Evolutionary conservation across 2,797 vertebrate species (phyloP).

Genomic region (Enteromius mattozi): DNA sequence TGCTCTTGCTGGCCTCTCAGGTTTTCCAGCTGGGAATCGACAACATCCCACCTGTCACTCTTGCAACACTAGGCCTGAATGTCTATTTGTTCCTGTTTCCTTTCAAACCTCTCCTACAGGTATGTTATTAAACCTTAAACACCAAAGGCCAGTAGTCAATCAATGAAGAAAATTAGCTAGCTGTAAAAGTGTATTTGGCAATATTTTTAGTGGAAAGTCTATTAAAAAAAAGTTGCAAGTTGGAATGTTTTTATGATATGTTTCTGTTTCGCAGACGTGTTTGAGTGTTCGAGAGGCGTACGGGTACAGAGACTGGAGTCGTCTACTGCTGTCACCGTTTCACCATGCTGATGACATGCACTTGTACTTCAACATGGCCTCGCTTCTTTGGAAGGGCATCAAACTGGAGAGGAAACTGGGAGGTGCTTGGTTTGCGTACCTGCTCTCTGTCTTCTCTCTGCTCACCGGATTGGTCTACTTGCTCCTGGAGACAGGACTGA

Average conservation of each 20-base stretch:
- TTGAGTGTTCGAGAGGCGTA: conserved; percentile 85
- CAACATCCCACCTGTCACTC: conserved; percentile 90
- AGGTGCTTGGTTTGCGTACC: conserved; percentile 85
- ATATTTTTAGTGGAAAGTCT: background rate
- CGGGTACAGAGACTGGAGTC: conserved; percentile 83
- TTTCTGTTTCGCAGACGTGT: conserved; percentile 71
- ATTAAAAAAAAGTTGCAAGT: background rate
- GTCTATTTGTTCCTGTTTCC: conserved; percentile 88
- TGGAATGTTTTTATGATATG: background rate
- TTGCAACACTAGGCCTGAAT: conserved; percentile 86
- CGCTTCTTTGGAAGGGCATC: conserved; percentile 92
- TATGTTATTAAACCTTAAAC: conserved; percentile 35
- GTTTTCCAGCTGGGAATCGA: conserved; percentile 85
- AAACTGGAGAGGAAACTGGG: conserved; percentile 86
- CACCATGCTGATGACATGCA: conserved; percentile 93
- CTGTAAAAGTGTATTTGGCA: background rate
- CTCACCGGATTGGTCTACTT: conserved; percentile 88
- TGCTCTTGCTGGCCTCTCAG: conserved; percentile 87
- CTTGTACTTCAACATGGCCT: conserved; percentile 96
- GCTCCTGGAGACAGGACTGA: conserved; percentile 78
- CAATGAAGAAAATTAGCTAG: background rate
- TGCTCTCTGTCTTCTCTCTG: conserved; percentile 86
- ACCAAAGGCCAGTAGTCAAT: background rate
- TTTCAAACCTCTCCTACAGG: conserved; percentile 73
- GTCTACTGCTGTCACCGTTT: conserved; percentile 87